Conservation (phyloP, 2,797 vertebrate genomes). For the Gambusia yucatana region DNA sequence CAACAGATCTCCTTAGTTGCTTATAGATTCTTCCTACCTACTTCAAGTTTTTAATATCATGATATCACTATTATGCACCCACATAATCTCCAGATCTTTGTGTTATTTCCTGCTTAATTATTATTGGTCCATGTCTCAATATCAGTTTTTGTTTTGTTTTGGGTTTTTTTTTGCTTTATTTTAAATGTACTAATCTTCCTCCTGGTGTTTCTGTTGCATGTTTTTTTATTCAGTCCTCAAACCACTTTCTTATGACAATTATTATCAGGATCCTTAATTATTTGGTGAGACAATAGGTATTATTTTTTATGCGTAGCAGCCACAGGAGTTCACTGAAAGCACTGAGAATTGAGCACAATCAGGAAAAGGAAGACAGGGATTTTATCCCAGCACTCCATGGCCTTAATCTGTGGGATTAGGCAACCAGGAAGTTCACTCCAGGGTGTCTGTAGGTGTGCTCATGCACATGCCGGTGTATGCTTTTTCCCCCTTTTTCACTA, state of each 20-base stretch:
- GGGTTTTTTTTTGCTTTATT: too few species aligned
- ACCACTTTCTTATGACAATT: neutral
- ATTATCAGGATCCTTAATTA: neutral
- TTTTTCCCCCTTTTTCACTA: neutral
- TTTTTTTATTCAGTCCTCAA: neutral
- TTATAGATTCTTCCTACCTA: neutral
- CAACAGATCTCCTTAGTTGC: neutral
- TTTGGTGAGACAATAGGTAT: slow-evolving; percentile 13
- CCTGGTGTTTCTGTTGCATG: neutral
- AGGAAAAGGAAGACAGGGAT: slow-evolving; percentile 55
- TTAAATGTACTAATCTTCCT: neutral
- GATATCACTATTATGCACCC: neutral
- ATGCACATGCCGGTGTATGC: neutral
- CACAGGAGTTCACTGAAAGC: slow-evolving; percentile 16
- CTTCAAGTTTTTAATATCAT: neutral
- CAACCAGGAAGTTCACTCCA: slow-evolving; percentile 49
- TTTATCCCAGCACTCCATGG: slow-evolving; percentile 64
- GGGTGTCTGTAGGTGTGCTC: slow-evolving; percentile 18
- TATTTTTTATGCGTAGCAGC: slow-evolving; percentile 7
- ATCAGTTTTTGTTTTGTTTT: neutral
- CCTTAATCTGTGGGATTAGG: slow-evolving; percentile 83
- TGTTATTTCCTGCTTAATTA: neutral
- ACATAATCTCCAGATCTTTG: neutral
- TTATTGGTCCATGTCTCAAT: neutral
- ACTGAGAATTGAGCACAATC: slow-evolving; percentile 38